These are phyloP conservation scores for Spilosoma lubricipeda DNA, from an alignment of 2,888 invertebrate species.

Conservation along the genomic window DNA sequence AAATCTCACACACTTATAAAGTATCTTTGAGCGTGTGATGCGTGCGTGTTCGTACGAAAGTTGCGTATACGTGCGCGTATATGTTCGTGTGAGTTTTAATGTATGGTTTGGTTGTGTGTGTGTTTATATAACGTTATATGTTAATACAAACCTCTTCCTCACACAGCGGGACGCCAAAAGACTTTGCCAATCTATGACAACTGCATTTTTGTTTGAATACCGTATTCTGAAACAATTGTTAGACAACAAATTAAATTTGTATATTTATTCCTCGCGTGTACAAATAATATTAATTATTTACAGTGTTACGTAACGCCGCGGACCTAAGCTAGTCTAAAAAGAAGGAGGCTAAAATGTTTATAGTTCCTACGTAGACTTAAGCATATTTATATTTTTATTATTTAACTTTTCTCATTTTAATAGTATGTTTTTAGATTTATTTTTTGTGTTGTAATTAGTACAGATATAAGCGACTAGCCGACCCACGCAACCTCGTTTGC, in stretches of 20 bases:
- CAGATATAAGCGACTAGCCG: no score
- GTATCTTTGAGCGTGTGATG: neutral
- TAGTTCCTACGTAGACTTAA: no score
- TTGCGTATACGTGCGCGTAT: neutral
- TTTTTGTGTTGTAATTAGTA: no score
- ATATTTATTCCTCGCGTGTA: no score
- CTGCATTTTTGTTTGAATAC: constrained; percentile 73
- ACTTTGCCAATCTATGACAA: constrained; percentile 70
- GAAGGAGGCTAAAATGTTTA: no score
- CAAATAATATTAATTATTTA: no score
- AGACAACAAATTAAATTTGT: neutral
- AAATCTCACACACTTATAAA: neutral
- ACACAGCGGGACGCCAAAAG: constrained; percentile 57
- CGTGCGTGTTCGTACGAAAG: neutral
- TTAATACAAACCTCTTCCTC: constrained; percentile 45
- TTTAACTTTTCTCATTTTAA: no score
- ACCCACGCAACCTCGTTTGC: no score
- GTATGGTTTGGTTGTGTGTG: neutral
- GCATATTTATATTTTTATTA: no score
- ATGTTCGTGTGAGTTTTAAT: neutral
- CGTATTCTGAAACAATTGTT: constrained; percentile 62
- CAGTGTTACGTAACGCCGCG: no score
- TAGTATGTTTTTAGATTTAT: no score
- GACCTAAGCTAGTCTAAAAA: no score
- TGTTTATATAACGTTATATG: neutral